These are phyloP conservation scores for Carcinoscorpius rotundicauda DNA, from an alignment of 1,140 invertebrate species.

Conservation along the genomic window DNA sequence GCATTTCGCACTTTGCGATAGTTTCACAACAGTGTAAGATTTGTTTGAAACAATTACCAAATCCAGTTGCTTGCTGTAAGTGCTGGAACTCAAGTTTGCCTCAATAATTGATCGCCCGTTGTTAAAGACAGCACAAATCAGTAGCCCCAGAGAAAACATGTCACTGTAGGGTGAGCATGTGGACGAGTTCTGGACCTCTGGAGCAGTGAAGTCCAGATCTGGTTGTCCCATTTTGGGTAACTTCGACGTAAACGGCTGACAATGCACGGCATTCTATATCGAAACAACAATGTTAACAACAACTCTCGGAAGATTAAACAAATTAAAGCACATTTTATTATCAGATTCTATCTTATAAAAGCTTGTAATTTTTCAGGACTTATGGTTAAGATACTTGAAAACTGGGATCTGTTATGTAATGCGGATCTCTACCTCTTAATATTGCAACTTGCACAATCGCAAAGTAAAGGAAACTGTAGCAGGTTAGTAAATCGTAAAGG, in stretches of 20 bases:
- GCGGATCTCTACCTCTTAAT: no score
- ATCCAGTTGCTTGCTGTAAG: constrained; percentile 17
- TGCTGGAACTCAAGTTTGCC: constrained; percentile 13
- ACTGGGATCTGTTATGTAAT: no score
- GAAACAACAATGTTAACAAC: neutral
- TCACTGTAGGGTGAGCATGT: constrained; percentile 73
- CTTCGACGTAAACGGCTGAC: constrained; percentile 23
- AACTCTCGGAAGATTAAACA: no score
- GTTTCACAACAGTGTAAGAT: no score
- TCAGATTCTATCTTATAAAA: no score
- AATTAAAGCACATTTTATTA: no score
- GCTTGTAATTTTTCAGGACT: no score
- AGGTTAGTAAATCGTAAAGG: no score
- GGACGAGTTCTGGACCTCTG: constrained; percentile 72
- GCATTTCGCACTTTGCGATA: no score
- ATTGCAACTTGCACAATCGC: no score
- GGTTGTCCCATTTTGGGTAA: constrained; percentile 62
- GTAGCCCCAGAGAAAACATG: constrained; percentile 88
- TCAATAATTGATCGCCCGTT: constrained; percentile 54
- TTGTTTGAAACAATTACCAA: constrained; percentile 11
- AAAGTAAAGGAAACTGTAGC: no score
- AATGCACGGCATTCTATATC: constrained; percentile 19
- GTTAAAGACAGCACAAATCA: constrained; percentile 83
- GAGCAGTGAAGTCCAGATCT: constrained; percentile 80
- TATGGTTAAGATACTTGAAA: no score